Base-by-base conservation (phyloP, 2,888 invertebrate genomes). In the Hydroisotoma schaefferi region DNA sequence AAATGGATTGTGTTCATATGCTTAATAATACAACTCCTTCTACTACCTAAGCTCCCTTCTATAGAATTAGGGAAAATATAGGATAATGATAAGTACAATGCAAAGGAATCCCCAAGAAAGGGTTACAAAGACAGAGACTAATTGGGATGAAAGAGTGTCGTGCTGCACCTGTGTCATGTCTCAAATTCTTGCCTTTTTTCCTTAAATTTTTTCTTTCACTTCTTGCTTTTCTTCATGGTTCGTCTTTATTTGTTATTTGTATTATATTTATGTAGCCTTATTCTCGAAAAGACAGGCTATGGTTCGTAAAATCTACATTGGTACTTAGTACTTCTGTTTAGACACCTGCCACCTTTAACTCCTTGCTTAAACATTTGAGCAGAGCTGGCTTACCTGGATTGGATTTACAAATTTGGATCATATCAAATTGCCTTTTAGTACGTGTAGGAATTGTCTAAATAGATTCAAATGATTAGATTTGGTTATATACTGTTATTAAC, bases 331-430 rank as follows among this genome's bases (percentile, higher is more conserved):
- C 18, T 23, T 22, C 15, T 52, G 52, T 53, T 53, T 53, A 27
- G 53, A 53, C 53, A 53, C 53, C 53, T 53, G 53, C 53, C 53
- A 46, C 46, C 46, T 46, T 46, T 46, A 25, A 46, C 46, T 46
- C 25, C 46, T 46, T 46, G 4, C 25, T 46, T 23, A 15, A 10
- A 33, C 40, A 40, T 15, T 23, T 4, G 22, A 46, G 46, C 5
- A 25, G 6, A 43, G 43, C 18, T n/a, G 46, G 10, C 20, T 46
- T 23, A 20, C 4, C 4, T 23, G 22, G 20, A 46, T 46, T 8
- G 22, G 46, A 46, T 8, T 23, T 46, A 5, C 26, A 47, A 10
- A 33, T 33, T n/a, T n/a, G n/a, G n/a, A n/a, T n/a, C n/a, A n/a
- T n/a, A n/a, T n/a, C n/a, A n/a, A n/a, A n/a, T n/a, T n/a, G n/a